Conservation (phyloP, 2,888 invertebrate genomes). For the Pycnomerus fuliginosus region DNA sequence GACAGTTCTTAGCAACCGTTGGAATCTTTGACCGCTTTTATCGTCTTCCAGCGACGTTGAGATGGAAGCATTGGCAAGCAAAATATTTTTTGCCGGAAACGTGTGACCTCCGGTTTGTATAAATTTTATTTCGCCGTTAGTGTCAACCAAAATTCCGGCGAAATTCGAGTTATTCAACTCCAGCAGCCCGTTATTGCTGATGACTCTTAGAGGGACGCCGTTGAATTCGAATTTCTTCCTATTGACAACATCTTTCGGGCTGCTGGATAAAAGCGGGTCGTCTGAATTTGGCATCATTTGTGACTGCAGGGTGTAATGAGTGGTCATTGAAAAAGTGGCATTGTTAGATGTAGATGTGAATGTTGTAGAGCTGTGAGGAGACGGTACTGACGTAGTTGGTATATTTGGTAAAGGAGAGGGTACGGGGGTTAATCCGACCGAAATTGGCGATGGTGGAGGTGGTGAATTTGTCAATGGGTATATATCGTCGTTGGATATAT, state of each 20-base stretch:
- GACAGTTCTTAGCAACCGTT: slow-evolving; percentile 43
- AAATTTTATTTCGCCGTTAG: slow-evolving; percentile 63
- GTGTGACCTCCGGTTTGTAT: slow-evolving; percentile 58
- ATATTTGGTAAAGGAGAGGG: slow-evolving; percentile 54
- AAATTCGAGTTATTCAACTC: slow-evolving; percentile 59
- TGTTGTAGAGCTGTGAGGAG: slow-evolving; percentile 46
- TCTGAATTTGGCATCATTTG: slow-evolving; percentile 89
- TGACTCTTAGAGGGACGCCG: slow-evolving; percentile 58
- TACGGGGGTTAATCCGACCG: slow-evolving; percentile 58
- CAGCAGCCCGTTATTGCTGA: slow-evolving; percentile 57
- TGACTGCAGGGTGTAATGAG: slow-evolving; percentile 63
- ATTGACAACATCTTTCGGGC: slow-evolving; percentile 73
- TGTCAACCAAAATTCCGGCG: slow-evolving; percentile 61
- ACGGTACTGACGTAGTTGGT: slow-evolving; percentile 42
- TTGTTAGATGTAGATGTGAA: slow-evolving; percentile 50
- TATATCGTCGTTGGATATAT: slow-evolving; percentile 58
- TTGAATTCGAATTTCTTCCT: slow-evolving; percentile 59
- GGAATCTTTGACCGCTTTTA: slow-evolving; percentile 34
- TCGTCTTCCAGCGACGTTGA: slow-evolving; percentile 40
- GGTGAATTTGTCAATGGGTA: slow-evolving; percentile 57
- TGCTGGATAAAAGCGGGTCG: slow-evolving; percentile 80
- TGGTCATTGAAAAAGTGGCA: slow-evolving; percentile 51
- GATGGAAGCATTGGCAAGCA: slow-evolving; percentile 44
- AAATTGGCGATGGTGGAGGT: slow-evolving; percentile 62
- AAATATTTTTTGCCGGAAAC: slow-evolving; percentile 50